A percentile compares a stretch with the other conserved stretches of the same genome.
Evolutionary conservation across 2,888 invertebrate genomes (phyloP).

Genomic region (Fabriciana adippe): DNA sequence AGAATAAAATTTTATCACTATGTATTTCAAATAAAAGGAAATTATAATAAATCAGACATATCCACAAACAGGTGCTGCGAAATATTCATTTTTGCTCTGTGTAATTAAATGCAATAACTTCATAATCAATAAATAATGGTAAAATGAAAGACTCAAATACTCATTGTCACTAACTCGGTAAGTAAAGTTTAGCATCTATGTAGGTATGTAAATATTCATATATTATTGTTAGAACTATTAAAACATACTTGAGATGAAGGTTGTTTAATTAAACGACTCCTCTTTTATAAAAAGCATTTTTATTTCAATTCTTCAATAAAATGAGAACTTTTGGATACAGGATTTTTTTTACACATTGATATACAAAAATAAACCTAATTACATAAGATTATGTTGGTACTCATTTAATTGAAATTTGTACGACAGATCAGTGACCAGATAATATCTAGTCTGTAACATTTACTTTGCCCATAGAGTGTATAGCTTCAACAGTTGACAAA

Average conservation of each 20-base stretch:
- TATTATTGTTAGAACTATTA: constrained; percentile 19
- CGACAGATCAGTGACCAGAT: background rate
- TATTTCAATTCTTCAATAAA: constrained; percentile 3
- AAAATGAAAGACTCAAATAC: background rate
- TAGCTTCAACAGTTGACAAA: constrained; percentile 86
- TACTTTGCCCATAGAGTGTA: constrained; percentile 69
- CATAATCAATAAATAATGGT: background rate
- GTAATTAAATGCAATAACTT: background rate
- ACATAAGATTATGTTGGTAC: background rate
- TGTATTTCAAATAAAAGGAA: constrained; percentile 25
- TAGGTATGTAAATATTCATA: constrained; percentile 18
- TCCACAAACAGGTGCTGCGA: constrained; percentile 33
- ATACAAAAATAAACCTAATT: constrained; percentile 6
- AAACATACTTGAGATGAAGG: constrained; percentile 9
- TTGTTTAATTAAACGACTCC: constrained; percentile 13
- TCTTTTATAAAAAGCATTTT: constrained; percentile 1
- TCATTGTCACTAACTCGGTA: constrained; percentile 1
- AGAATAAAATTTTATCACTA: constrained; percentile 35
- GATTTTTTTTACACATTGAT: background rate
- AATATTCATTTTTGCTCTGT: constrained; percentile 24
- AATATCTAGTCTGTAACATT: constrained; percentile 58
- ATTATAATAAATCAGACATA: constrained; percentile 32
- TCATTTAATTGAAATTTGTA: background rate
- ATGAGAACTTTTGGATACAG: background rate
- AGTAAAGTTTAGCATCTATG: constrained; percentile 17